These are phyloP conservation scores for Gobius niger DNA, from an alignment of 2,113 vertebrate species.

Conservation along the genomic window DNA sequence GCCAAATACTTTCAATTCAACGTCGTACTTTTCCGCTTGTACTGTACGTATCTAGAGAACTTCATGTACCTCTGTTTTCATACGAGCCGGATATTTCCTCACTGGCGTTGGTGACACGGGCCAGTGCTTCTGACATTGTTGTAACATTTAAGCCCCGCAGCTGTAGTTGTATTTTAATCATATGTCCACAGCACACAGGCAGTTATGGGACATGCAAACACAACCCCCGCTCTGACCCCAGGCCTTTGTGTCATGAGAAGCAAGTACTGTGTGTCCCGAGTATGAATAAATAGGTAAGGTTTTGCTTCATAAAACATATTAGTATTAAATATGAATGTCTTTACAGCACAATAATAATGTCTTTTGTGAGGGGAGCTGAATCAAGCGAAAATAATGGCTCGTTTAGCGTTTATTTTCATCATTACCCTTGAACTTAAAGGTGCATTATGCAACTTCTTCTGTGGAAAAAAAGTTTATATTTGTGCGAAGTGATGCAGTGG, in stretches of 20 bases:
- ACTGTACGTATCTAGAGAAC: neutral
- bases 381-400: too few relatives aligned
- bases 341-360: too few relatives aligned
- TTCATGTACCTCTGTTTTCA: neutral
- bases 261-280: neutral
- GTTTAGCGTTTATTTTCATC: too few relatives aligned
- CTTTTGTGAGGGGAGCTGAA: too few relatives aligned
- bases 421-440: too few relatives aligned
- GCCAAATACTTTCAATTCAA: too few relatives aligned
- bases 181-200: constrained; percentile 14
- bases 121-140: constrained; percentile 43
- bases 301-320: too few relatives aligned
- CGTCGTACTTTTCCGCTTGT: neutral
- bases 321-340: too few relatives aligned
- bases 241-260: neutral
- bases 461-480: too few relatives aligned
- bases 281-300: too few relatives aligned
- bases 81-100: constrained; percentile 8
- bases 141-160: constrained; percentile 20
- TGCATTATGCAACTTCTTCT: too few relatives aligned
- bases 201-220: constrained; percentile 10
- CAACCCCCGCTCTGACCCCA: neutral
- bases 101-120: constrained; percentile 12
- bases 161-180: constrained; percentile 21
- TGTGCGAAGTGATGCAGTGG: too few relatives aligned